Conservation (phyloP, 2,113 vertebrate species). For the Xiphophorus couchianus region DNA sequence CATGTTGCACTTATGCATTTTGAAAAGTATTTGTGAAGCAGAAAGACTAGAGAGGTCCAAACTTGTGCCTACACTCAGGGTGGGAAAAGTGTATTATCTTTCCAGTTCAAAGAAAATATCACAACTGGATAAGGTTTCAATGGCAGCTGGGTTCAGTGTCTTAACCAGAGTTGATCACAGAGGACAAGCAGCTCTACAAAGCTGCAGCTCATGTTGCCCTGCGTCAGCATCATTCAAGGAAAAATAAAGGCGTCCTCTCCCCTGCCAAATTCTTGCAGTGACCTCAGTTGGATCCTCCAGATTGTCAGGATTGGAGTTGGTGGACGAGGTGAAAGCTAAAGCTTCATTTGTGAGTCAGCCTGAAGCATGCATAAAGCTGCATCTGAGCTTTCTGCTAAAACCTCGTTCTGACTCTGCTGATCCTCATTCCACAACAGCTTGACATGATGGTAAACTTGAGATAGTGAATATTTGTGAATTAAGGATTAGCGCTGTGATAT, state of each 20-base stretch:
- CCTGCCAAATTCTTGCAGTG: conserved; percentile 52
- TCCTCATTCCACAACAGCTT: background rate
- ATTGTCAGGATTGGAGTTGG: conserved; percentile 36
- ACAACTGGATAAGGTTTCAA: conserved; percentile 63
- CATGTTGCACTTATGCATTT: conserved; percentile 53
- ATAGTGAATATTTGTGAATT: background rate
- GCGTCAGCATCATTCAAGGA: conserved; percentile 54
- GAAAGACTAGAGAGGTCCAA: conserved; percentile 42
- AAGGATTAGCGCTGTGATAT: background rate
- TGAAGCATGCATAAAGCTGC: conserved; percentile 25
- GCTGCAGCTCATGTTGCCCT: conserved; percentile 67
- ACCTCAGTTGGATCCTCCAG: conserved; percentile 49
- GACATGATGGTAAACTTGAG: background rate
- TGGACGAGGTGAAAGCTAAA: conserved; percentile 39
- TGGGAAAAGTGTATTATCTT: conserved; percentile 61
- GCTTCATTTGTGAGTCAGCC: conserved; percentile 43
- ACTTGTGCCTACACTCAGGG: conserved; percentile 60
- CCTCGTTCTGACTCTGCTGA: conserved; percentile 3
- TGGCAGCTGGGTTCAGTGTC: conserved; percentile 49
- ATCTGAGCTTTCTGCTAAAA: conserved; percentile 15
- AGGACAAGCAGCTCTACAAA: conserved; percentile 55
- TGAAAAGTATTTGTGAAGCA: conserved; percentile 51
- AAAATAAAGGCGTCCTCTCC: conserved; percentile 53
- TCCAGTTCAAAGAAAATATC: conserved; percentile 67
- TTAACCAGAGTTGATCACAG: conserved; percentile 68